Conservation (phyloP, 2,888 invertebrate genomes). For the Vannuccia rotundouncinata region DNA sequence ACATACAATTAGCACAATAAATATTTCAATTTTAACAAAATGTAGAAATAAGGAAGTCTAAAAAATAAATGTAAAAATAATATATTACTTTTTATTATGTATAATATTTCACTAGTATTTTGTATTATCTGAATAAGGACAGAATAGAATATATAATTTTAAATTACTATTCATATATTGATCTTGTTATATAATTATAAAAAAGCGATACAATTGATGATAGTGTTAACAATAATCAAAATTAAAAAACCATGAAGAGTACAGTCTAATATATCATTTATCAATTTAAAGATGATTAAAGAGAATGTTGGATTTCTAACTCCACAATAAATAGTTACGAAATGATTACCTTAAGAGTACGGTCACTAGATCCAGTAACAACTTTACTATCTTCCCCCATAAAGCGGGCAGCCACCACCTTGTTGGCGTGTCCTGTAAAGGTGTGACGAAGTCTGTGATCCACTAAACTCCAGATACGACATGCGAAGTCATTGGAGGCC, state of each 20-base stretch:
- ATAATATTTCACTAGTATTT: no score
- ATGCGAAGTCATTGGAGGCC: constrained; percentile 91
- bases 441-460: constrained; percentile 88
- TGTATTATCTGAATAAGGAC: no score
- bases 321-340: not conserved
- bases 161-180: no score
- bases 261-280: no score
- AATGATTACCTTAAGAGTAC: constrained; percentile 77
- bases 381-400: constrained; percentile 78
- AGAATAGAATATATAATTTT: no score
- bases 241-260: not conserved
- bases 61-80: no score
- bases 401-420: constrained; percentile 65
- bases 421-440: constrained; percentile 87
- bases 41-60: no score
- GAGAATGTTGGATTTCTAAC: not conserved
- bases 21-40: no score
- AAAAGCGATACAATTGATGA: constrained; percentile 1
- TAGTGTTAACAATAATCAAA: no score
- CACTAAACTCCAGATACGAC: constrained; percentile 84
- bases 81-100: no score
- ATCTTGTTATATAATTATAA: not conserved
- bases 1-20: no score
- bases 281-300: no score
- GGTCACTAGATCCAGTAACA: constrained; percentile 92